Percentiles rank a stretch among this genome's conserved stretches.
Conservation (phyloP, 1,140 invertebrate genomes). For the Protaetia brevitarsis region DNA sequence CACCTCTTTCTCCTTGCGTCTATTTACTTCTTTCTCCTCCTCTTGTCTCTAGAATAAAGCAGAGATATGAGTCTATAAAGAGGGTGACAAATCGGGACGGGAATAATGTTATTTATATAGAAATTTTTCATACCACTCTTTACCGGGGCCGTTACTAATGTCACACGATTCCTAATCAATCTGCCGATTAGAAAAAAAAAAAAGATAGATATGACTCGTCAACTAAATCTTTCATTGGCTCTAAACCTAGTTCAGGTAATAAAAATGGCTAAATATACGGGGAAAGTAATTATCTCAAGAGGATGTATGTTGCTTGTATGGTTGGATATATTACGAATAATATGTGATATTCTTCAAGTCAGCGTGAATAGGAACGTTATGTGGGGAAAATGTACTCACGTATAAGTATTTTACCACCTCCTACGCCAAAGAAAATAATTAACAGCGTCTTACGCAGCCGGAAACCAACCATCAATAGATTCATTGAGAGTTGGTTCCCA, state of each 20-base stretch:
- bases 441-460: too few species aligned
- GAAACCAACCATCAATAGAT: too few species aligned
- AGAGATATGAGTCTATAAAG: slow-evolving; percentile 10
- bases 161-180: slow-evolving; percentile 19
- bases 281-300: too few species aligned
- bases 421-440: too few species aligned
- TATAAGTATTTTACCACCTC: too few species aligned
- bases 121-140: slow-evolving; percentile 27
- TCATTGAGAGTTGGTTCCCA: too few species aligned
- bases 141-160: slow-evolving; percentile 15
- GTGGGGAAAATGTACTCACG: too few species aligned
- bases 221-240: slow-evolving; percentile 9
- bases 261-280: neutral
- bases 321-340: too few species aligned
- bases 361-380: too few species aligned
- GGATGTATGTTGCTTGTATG: too few species aligned
- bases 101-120: slow-evolving; percentile 19
- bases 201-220: slow-evolving; percentile 9
- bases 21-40: slow-evolving; percentile 53
- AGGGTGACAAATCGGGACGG: neutral
- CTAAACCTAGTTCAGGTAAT: slow-evolving; percentile 7
- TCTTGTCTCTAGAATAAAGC: slow-evolving; percentile 64
- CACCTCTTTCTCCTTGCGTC: slow-evolving; percentile 47
- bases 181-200: slow-evolving; percentile 22
- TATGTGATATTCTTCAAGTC: too few species aligned